phyloP scores from a whole-genome alignment of 2,113 vertebrate genomes.

The Actinemys pallida region DNA sequence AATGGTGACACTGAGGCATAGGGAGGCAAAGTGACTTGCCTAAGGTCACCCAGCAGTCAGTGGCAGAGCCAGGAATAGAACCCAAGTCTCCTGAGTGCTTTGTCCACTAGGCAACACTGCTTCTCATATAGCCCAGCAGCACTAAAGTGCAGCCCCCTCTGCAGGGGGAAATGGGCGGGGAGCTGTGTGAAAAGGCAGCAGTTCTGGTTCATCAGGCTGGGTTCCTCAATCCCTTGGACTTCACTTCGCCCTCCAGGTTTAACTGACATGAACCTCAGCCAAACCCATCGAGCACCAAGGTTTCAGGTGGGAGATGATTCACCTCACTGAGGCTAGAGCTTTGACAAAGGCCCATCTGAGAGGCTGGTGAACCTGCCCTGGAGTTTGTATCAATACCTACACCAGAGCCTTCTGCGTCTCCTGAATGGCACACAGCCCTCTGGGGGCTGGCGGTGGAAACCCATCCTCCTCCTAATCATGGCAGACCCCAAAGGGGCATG shows the following conservation, averaged over 20 bases:
- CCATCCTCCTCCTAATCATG: background rate
- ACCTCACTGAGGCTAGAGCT: background rate
- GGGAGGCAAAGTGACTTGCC: background rate
- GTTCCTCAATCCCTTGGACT: background rate
- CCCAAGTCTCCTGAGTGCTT: background rate
- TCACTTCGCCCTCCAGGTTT: background rate
- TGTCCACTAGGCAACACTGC: background rate
- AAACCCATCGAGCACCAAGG: background rate
- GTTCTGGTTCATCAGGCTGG: background rate
- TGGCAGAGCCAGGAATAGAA: background rate
- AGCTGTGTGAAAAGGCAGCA: background rate
- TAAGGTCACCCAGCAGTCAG: background rate
- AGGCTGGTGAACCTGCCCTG: background rate
- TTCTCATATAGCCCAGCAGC: background rate
- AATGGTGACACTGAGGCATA: background rate
- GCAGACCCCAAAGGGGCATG: background rate
- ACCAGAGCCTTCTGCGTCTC: rapidly evolving
- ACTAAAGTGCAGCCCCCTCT: background rate
- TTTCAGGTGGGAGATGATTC: background rate
- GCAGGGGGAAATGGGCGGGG: background rate
- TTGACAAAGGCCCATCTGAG: background rate
- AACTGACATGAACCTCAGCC: background rate
- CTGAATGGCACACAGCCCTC: rapidly evolving
- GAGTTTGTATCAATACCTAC: rapidly evolving
- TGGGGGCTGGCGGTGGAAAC: background rate